Percentiles rank a stretch among this genome's conserved stretches.
These are phyloP conservation scores for Strix occidentalis DNA, from an alignment of 2,797 vertebrate species.

Conservation along the genomic window DNA sequence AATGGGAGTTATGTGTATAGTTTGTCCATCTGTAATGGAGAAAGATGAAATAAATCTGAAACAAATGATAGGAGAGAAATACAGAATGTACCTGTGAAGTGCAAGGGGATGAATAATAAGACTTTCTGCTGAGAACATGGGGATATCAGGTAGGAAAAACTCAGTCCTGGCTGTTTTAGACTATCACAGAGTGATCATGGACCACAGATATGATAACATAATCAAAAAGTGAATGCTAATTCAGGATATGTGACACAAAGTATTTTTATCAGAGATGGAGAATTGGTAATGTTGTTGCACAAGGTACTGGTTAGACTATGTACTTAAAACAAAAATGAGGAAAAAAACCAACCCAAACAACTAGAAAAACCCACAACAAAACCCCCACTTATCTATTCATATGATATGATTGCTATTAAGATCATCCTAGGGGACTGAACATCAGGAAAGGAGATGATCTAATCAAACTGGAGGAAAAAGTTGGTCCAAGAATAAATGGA, in stretches of 20 bases:
- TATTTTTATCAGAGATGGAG: background rate
- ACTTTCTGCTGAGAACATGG: background rate
- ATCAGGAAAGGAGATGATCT: background rate
- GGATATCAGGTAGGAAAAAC: background rate
- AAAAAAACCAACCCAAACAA: background rate
- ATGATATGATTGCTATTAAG: background rate
- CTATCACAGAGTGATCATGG: background rate
- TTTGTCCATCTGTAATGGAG: background rate
- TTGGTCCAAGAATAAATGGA: background rate
- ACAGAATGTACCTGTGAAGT: background rate
- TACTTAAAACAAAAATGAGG: background rate
- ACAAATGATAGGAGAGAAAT: background rate
- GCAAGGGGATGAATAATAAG: background rate
- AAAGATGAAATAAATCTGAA: conserved; percentile 28
- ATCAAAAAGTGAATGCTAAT: background rate
- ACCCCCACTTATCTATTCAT: accelerated
- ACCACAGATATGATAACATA: background rate
- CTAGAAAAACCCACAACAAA: background rate
- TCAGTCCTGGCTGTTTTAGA: background rate
- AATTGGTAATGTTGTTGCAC: background rate
- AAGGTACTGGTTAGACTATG: background rate
- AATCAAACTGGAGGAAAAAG: background rate
- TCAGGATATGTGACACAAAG: background rate
- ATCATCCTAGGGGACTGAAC: background rate
- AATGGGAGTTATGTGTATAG: background rate